Evolutionary conservation across 2,113 vertebrate genomes (phyloP), one percentile per base, ranked within the genome.

Genomic region (Neotragus pygmaeus): DNA sequence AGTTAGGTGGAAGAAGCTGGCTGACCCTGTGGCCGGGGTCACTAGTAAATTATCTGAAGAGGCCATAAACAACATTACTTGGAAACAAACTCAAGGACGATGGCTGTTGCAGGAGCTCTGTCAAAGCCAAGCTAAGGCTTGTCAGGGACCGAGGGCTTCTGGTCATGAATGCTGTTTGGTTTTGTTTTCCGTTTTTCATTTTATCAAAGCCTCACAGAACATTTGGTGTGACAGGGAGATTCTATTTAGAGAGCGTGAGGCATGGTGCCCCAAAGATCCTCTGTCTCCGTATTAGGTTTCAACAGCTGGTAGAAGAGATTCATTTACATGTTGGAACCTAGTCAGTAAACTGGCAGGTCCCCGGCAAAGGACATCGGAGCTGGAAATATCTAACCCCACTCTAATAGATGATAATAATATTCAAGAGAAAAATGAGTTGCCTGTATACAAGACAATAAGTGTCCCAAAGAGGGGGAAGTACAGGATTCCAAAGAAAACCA

Each of bases 21-120:
- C 92, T 64, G 98, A 97, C 98, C 98, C 98, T 97, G 96, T 93
- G 94, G 78, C 70, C 84, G 66, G 25, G 90, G 90, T 97, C 95
- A 77, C 89, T 14, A 58, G 89, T 53, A 47, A 95, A 94, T 98
- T 94, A 78, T 95, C 94, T 39, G 13, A 95, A 93, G 88, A 90
- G 91, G 36, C 80, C 51, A 87, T 93, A 90, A 96, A 96, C 84
- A 78, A 85, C 75, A 66, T 80, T 55, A 95, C 0, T 0, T n/a
- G 30, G 25, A 94, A 84, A 94, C 5, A 80, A 96, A 89, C 90
- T 96, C 94, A 92, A 90, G 81, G 82, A 81, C 55, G 0, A 39
- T 21, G 2, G 8, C 15, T 77, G 7, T 58, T 94, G 90, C 13
- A n/a, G 86, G 73, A 96, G 77, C 88, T 97, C 83, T 87, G 78